Percentiles rank a stretch among this genome's conserved stretches.
Evolutionary conservation across 2,888 invertebrate species (phyloP).

Genomic region (Diarsia brunnea): DNA sequence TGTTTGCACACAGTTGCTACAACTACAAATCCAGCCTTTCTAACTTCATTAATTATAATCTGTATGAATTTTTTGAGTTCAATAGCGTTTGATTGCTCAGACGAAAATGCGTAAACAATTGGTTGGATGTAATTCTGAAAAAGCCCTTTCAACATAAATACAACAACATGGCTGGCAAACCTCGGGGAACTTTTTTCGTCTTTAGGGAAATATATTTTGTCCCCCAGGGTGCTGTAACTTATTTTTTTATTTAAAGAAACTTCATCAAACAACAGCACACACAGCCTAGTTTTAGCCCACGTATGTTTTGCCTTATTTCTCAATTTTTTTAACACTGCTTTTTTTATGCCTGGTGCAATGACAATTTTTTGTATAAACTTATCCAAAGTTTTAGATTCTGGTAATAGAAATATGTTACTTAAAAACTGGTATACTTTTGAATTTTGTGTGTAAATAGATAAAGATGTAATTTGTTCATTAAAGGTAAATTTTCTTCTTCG

Average conservation of each 20-base stretch:
- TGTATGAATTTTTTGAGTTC: slow-evolving; percentile 3
- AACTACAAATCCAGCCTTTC: slow-evolving; percentile 42
- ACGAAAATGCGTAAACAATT: slow-evolving; percentile 52
- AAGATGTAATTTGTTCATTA: slow-evolving; percentile 5
- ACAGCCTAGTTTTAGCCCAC: slow-evolving; percentile 8
- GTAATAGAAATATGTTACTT: slow-evolving; percentile 17
- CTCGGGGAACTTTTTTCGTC: background rate
- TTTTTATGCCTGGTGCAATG: background rate
- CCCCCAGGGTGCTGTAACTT: background rate
- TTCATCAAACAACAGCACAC: slow-evolving; percentile 18
- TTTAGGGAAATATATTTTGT: background rate
- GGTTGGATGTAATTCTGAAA: slow-evolving; percentile 55
- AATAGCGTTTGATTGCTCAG: background rate
- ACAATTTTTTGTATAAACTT: slow-evolving; percentile 23
- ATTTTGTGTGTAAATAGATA: slow-evolving; percentile 15
- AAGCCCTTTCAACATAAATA: slow-evolving; percentile 51
- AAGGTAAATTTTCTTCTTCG: slow-evolving; percentile 18
- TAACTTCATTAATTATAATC: background rate
- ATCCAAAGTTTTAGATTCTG: slow-evolving; percentile 9
- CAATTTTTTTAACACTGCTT: slow-evolving; percentile 10
- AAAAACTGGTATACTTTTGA: slow-evolving; percentile 17
- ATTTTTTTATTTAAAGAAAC: background rate
- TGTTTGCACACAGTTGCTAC: slow-evolving; percentile 58
- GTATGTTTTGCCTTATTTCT: background rate
- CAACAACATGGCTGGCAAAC: slow-evolving; percentile 48